Evolutionary conservation across 2,888 invertebrate species (phyloP).

Genomic region (Plagiodera versicolora): DNA sequence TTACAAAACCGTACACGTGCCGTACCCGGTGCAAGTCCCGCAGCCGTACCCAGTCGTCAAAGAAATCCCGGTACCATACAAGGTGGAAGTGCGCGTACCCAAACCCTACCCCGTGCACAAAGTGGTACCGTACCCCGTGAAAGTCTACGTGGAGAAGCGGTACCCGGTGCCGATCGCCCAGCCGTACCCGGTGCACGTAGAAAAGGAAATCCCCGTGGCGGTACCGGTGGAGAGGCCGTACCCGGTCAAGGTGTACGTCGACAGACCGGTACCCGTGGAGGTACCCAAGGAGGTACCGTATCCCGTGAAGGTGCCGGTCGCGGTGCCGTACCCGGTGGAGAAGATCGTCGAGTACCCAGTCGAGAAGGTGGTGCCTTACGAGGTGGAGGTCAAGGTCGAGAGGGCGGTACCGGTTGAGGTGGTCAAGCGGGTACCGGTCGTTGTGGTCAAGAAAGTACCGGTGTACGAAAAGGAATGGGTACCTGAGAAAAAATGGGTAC

Average conservation of each 20-base stretch:
- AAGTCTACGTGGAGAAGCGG: no score
- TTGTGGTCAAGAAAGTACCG: slow-evolving; percentile 64
- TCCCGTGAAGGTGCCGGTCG: slow-evolving; percentile 74
- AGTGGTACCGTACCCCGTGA: no score
- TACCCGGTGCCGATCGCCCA: no score
- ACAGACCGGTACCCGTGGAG: slow-evolving; percentile 67
- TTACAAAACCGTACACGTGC: slow-evolving; percentile 70
- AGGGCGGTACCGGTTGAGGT: slow-evolving; percentile 75
- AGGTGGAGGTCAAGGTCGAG: no score
- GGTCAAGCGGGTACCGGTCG: slow-evolving; percentile 62
- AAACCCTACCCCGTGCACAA: no score
- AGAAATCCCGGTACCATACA: slow-evolving; percentile 67
- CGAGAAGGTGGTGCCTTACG: slow-evolving; percentile 66
- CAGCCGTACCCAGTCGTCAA: slow-evolving; percentile 72
- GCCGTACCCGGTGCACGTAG: slow-evolving; percentile 61
- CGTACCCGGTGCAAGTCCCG: slow-evolving; percentile 70
- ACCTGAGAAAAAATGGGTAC: slow-evolving; percentile 32
- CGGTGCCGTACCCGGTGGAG: slow-evolving; percentile 67
- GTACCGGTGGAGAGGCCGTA: slow-evolving; percentile 66
- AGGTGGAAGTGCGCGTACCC: slow-evolving; percentile 61
- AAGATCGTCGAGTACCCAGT: slow-evolving; percentile 66
- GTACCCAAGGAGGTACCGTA: no score
- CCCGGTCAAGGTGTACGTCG: slow-evolving; percentile 61
- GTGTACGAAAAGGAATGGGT: no score
- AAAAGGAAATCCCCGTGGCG: slow-evolving; percentile 53